Evolutionary conservation across 2,888 invertebrate species (phyloP), one percentile per base, ranked within the genome.

Genomic region (Zelleria hepariella): DNA sequence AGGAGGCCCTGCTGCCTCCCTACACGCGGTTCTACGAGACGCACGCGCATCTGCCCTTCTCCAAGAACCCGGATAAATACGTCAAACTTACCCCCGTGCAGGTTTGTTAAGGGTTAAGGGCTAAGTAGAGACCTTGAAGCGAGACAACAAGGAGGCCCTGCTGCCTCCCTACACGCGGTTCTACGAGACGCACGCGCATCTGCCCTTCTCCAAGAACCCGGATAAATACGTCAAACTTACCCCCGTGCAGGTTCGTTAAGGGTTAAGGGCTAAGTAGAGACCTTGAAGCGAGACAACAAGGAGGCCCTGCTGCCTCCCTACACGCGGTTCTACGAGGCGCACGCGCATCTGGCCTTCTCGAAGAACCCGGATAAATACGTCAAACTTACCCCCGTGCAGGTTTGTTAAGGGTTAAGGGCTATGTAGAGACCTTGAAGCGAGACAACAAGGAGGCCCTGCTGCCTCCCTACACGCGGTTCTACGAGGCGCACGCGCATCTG

Each of bases 361-460:
- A 98, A 98, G 84, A 97, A 98, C 88, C 93, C 93, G 0, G 95
- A 96, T 63, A 98, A 98, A 80, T 98, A 98, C 81, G 92, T 98
- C 60, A 97, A 95, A 84, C 96, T 96, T 77, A 93, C 93, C 27
- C 96, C 97, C 0, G 92, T 94, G 68, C 95, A 96, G 81, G 83
- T 82, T n/a, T n/a, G n/a, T n/a, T n/a, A n/a, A n/a, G n/a, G n/a
- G n/a, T n/a, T n/a, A n/a, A n/a, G n/a, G n/a, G n/a, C n/a, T n/a
- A n/a, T n/a, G n/a, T n/a, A n/a, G n/a, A n/a, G n/a, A n/a, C n/a
- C n/a, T 91, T 98, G 57, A 97, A 97, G 76, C 90, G 95, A 15
- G 98, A 96, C 82, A 96, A 98, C 84, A 95, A 95, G 75, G 95
- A 96, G 71, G 93, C 94, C 62, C 91, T 98, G 63, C 89, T 97